Conservation (phyloP, 2,888 invertebrate species). For the Himalopsyche japonica region DNA sequence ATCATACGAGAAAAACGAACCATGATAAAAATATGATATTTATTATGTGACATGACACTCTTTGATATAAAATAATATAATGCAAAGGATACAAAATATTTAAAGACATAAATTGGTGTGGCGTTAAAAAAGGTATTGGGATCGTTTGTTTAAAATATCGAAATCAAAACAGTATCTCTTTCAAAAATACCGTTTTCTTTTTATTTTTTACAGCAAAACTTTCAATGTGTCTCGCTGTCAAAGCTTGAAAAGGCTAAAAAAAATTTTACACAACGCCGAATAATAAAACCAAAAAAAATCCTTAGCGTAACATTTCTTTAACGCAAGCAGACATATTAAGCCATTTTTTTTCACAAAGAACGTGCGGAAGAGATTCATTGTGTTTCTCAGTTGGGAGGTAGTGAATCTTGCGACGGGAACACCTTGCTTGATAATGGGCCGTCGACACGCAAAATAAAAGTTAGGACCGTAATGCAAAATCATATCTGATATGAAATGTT, state of each 20-base stretch:
- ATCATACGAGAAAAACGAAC: too few species aligned
- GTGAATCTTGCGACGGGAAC: neutral
- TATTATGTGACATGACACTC: too few species aligned
- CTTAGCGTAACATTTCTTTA: neutral
- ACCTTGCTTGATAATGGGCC: neutral
- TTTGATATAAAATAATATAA: too few species aligned
- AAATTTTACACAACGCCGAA: neutral
- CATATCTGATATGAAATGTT: neutral
- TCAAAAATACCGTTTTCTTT: neutral
- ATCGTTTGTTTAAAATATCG: neutral
- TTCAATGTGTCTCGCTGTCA: neutral
- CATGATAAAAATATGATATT: too few species aligned
- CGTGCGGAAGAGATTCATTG: neutral
- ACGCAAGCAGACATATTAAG: neutral
- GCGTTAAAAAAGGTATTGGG: too few species aligned
- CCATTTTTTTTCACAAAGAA: neutral
- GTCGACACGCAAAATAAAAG: constrained; percentile 8
- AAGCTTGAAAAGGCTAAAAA: neutral
- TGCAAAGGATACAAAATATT: too few species aligned
- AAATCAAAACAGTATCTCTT: neutral
- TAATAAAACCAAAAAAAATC: neutral
- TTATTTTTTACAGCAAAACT: neutral
- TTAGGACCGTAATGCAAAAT: neutral
- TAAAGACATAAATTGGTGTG: too few species aligned
- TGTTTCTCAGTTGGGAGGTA: neutral